Base-by-base conservation (phyloP, 1,140 invertebrate species). In the Bombus balteatus region DNA sequence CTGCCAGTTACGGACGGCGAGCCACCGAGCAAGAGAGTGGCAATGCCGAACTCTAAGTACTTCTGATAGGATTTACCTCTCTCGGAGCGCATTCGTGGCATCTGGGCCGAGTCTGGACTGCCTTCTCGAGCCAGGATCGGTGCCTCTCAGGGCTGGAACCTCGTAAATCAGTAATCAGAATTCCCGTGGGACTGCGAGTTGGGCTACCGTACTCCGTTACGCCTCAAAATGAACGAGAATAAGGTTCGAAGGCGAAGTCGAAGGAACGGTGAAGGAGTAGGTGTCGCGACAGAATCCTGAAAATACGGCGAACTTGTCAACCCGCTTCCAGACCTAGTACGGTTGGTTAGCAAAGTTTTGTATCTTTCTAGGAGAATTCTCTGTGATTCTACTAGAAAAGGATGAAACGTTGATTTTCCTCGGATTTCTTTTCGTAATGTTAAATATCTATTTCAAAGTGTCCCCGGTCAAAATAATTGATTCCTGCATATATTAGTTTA, bases 131-230 rank as follows among this genome's bases (percentile, higher is more conserved):
- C 72, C 71, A 83, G 82, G 90, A 91, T 92, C 90, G 91, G 72
- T 88, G 91, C 85, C 87, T 90, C 82, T 70, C 85, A 85, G 88
- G 87, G 91, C 88, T 89, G 91, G 88, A 90, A 92, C 89, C 91
- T 94, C 93, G 92, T 94, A 94, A 94, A 94, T 94, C 93, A 93
- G 93, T 94, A 93, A 94, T 94, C 94, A 92, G 90, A 92, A 93
- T 92, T 93, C 91, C 76, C 91, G 18, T n/a, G 89, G 83, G 89
- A 72, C 28, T 25, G 66, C 41, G 83, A 47, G 59, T 47, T 71
- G 66, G 85, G 43, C 59, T 28, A 62, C 59, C 59, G 83, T 32
- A n/a, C 32, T 77, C 22, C n/a, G 75, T 66, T 47, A 53, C 81
- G 53, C 59, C 77, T 53, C 18, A 53, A 53, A 53, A 53, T 53